phyloP scores from a whole-genome alignment of 2,888 invertebrate species.

The Erpobdella octoculata region DNA sequence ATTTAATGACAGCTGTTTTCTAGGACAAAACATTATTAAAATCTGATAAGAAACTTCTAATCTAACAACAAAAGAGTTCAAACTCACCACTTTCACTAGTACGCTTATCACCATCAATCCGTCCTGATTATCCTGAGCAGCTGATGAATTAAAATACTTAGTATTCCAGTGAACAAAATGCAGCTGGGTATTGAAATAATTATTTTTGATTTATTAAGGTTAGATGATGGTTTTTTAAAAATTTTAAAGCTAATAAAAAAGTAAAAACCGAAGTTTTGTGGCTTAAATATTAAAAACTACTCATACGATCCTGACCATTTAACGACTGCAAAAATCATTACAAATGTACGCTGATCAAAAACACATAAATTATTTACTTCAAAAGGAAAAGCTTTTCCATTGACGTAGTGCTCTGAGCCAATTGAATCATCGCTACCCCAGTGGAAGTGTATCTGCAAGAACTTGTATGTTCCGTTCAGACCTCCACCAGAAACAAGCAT shows the following conservation, averaged over 20 bases:
- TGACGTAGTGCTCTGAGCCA: not conserved
- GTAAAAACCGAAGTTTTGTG: no score
- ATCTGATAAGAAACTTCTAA: not conserved
- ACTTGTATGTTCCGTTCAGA: not conserved
- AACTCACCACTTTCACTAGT: not conserved
- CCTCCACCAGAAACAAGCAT: not conserved
- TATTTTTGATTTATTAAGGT: not conserved
- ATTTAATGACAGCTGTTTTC: not conserved
- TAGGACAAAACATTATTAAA: not conserved
- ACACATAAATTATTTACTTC: not conserved
- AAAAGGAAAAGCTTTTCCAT: not conserved
- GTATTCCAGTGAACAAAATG: slow-evolving; percentile 12
- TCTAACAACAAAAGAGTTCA: not conserved
- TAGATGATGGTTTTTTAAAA: no score
- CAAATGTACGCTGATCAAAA: no score
- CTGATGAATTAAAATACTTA: not conserved
- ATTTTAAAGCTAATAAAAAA: no score
- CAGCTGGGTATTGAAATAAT: not conserved
- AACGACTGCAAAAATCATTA: no score
- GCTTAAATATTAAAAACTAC: no score
- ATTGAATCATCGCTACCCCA: not conserved
- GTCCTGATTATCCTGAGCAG: not conserved
- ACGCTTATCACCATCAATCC: not conserved
- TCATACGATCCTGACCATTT: no score
- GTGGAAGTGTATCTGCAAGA: slow-evolving; percentile 5